Evolutionary conservation across 2,113 vertebrate species (phyloP), one percentile per base, ranked within the genome.

Genomic region (Abramis brama): DNA sequence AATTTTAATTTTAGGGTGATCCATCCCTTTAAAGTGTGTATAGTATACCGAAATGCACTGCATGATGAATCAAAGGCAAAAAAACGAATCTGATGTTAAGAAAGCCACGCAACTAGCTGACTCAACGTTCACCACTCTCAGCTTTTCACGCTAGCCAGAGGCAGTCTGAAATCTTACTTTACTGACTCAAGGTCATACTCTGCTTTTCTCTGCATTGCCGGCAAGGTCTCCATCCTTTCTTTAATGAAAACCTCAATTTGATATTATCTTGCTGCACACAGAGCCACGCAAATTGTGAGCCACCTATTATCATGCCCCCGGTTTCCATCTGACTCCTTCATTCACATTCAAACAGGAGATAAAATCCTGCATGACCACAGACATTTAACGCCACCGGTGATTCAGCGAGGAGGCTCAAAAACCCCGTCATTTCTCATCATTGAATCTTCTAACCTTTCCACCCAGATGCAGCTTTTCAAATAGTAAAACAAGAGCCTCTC

Each of bases 181-280:
- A 84, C 68, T 82, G 81, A 80, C 75, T 60, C 1, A 11, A 80
- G 84, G 88, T 85, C 86, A 79, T 59, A 57, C 83, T 45, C 74
- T 1, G 39, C 21, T 47, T 85, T 57, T 55, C 43, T 68, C 39
- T 11, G 71, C 85, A 85, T 68, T 78, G 76, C 55, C 25, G 21
- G 76, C 43, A 82, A 33, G 33, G 33, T 75, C 76, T 70, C 25
- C 4, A 82, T 71, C 84, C 47, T 52, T 71, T 86, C 50, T 70
- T 85, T 86, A 68, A 85, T 74, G 25, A 88, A 89, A 82, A 79
- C 10, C 25, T 62, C 43, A 60, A 71, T 86, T 77, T 78, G 86
- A 86, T 81, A 80, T 88, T 76, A 79, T 86, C 70, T 85, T 76
- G 39, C 52, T 52, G 33, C 39, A 36, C 76, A 36, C 15, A 64